phyloP scores from a whole-genome alignment of 2,888 invertebrate genomes.

The Leucophenga maculata region DNA sequence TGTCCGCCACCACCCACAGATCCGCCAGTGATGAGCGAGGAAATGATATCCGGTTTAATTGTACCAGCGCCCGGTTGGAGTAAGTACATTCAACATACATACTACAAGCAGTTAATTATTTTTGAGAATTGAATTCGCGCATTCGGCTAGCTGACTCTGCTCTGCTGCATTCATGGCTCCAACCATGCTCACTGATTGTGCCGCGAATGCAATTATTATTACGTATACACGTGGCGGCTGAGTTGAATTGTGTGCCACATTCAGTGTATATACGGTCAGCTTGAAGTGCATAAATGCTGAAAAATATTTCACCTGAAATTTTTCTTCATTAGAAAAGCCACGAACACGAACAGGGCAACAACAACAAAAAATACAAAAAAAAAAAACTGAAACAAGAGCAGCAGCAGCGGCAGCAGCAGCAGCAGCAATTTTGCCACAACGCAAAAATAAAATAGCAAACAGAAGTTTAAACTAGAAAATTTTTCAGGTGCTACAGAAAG shows the following conservation, averaged over 20 bases:
- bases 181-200: not conserved
- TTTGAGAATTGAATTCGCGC: not conserved
- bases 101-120: constrained; percentile 10
- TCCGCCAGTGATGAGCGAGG: constrained; percentile 93
- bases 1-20: constrained; percentile 97
- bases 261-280: constrained; percentile 7
- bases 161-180: too few species aligned
- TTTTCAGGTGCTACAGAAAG: constrained; percentile 44
- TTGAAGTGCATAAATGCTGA: constrained; percentile 23
- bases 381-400: too few species aligned
- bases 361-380: too few species aligned
- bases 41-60: constrained; percentile 96
- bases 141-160: too few species aligned
- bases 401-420: constrained; percentile 53
- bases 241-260: not conserved
- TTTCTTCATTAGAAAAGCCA: constrained; percentile 48
- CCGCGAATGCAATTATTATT: constrained; percentile 11
- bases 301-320: constrained; percentile 30
- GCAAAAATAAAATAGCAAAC: constrained; percentile 4
- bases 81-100: constrained; percentile 75
- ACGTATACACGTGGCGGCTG: not conserved
- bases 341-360: too few species aligned
- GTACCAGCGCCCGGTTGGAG: constrained; percentile 97
- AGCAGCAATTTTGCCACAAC: constrained; percentile 28
- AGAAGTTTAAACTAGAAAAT: constrained; percentile 3